A percentile compares a stretch with the other conserved stretches of the same genome.
Evolutionary conservation across 2,888 invertebrate species (phyloP).

Genomic region (Masnerella sp.): DNA sequence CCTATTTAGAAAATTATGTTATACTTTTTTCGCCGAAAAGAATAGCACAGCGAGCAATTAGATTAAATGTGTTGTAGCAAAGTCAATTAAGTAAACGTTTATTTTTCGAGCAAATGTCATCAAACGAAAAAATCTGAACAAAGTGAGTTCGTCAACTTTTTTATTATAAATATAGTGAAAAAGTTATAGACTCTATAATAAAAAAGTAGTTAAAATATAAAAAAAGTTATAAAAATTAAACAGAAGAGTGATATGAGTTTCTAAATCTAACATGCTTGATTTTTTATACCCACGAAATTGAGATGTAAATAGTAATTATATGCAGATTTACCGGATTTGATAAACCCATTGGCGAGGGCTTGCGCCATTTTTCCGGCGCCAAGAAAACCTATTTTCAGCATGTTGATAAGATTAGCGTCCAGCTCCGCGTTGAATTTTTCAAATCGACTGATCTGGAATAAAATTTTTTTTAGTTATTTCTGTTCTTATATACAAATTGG

Average conservation of each 20-base stretch:
- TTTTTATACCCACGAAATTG: too few species aligned
- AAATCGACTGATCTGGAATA: neutral
- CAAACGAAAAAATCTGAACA: too few species aligned
- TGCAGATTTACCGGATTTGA: conserved; percentile 84
- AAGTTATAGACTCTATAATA: too few species aligned
- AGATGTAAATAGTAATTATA: conserved; percentile 6
- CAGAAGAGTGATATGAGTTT: too few species aligned
- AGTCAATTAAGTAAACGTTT: neutral
- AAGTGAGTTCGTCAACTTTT: too few species aligned
- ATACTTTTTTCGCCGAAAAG: too few species aligned
- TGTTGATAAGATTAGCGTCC: conserved; percentile 25
- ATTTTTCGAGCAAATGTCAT: neutral
- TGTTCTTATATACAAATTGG: neutral
- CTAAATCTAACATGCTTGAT: too few species aligned
- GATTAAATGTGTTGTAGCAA: conserved; percentile 1
- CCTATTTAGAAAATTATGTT: too few species aligned
- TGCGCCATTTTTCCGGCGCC: conserved; percentile 96
- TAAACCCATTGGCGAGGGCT: conserved; percentile 93
- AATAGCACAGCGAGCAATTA: neutral
- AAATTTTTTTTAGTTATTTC: conserved; percentile 5
- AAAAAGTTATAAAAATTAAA: too few species aligned
- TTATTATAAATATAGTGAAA: too few species aligned
- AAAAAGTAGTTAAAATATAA: too few species aligned
- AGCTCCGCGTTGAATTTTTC: neutral
- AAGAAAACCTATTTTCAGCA: conserved; percentile 91